Base-by-base conservation (phyloP, 1,140 invertebrate genomes). In the Manduca sexta region DNA sequence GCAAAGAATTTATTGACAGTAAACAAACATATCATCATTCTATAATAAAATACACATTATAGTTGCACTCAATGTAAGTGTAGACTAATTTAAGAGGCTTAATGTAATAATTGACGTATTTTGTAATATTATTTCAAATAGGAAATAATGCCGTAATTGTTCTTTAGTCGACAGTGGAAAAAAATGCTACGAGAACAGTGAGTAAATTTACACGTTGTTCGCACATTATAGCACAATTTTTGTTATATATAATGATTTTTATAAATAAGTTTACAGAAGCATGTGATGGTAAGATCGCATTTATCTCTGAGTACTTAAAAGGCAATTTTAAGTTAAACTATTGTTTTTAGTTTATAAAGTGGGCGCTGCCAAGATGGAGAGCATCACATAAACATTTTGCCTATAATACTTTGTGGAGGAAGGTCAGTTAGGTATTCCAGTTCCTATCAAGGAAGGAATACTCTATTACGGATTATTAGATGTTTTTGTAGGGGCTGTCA, bases 261-360 rank as follows among this genome's bases (percentile, higher is more conserved):
- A 8, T 8, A 26, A 26, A 26, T 26, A 1, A 5, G 1, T 26
- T 5, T 26, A 26, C 21, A 3, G 21, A 26, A 26, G 8, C 8
- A 26, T 8, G 21, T 26, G 21, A 26, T 26, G 4, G 8, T 3
- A 26, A 26, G 21, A 26, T 26, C 21, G 8, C 21, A 3, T 5
- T 3, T 26, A 8, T 5, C 21, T 58, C n/a, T 14, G 13, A 35
- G 13, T 35, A 14, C 33, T n/a, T 35, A 5, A 43, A 35, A 29
- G 38, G 41, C 47, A 39, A 16, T 37, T 17, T 17, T 17, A 40
- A 41, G 35, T 48, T 33, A 30, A 2, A 16, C 43, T 58, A 42
- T 71, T 75, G 61, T 74, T 87, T 87, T 74, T 87, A 87, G 86
- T 86, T 77, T 76, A 65, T 87, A 69, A 85, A 81, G 66, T 87